Evolutionary conservation across 2,888 invertebrate species (phyloP), one percentile per base, ranked within the genome.

Genomic region (Endotricha flammealis): DNA sequence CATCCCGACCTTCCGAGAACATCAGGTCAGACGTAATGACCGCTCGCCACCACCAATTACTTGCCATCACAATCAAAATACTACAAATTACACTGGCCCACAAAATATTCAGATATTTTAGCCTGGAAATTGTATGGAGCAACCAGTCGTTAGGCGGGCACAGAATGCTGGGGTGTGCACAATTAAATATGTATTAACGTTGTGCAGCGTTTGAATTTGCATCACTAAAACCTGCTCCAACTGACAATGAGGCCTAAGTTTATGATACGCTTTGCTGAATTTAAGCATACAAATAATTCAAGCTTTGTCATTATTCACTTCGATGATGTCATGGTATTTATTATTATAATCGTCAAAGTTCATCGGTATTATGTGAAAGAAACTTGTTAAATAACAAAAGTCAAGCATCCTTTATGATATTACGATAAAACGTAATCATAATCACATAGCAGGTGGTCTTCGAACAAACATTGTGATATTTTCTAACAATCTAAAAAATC

Each of bases 161-260:
- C 60, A 67, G 68, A 72, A 67, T 62, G 64, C 63, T 54, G 62
- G 67, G 71, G 75, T 65, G 75, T 71, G 64, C 50, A 61, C 68
- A 73, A 77, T 81, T 78, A 79, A 80, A 81, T 79, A 77, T 77
- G 75, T 70, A 81, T 80, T 75, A 79, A 70, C 59, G 64, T 68
- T 69, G 69, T 59, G 66, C 58, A 64, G 62, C 64, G 61, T 50
- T 54, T 12, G 54, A 57, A 57, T 68, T 59, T 53, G 55, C 32
- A 33, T 33, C 25, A 25, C 32, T 27, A 33, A 33, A 33, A 33
- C 25, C 25, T 25, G 32, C 41, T 38, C 32, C 30, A 16, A 24
- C 39, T 40, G 39, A 43, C 42, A 40, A 44, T 44, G 36, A 32
- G 38, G 31, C 23, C 30, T 36, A 32, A 20, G 38, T 39, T 46